A percentile compares a stretch with the other conserved stretches of the same genome.
Conservation (phyloP, 2,888 invertebrate species). For the Cinara cedri region DNA sequence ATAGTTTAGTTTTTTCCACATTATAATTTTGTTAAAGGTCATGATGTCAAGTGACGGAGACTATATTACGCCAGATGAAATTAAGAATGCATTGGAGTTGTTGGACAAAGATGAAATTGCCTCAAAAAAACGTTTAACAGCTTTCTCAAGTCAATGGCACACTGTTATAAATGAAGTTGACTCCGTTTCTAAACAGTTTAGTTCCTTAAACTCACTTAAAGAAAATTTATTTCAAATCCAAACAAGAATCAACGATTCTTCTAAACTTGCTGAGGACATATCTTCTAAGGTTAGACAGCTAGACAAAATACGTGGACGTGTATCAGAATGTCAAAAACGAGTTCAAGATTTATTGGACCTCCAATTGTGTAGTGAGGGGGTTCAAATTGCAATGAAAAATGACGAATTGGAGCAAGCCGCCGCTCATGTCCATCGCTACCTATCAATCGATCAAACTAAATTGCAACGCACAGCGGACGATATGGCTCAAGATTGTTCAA, state of each 20-base stretch:
- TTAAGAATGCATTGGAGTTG: slow-evolving; percentile 33
- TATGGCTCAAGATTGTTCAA: slow-evolving; percentile 73
- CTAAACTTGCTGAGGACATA: slow-evolving; percentile 88
- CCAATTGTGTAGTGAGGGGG: slow-evolving; percentile 96
- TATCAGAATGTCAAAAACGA: slow-evolving; percentile 90
- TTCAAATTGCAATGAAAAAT: slow-evolving; percentile 88
- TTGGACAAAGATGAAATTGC: slow-evolving; percentile 43
- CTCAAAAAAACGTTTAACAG: slow-evolving; percentile 38
- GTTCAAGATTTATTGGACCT: slow-evolving; percentile 94
- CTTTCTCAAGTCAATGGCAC: slow-evolving; percentile 37
- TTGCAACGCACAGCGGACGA: slow-evolving; percentile 78
- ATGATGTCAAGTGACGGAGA: slow-evolving; percentile 50
- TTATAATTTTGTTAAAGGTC: slow-evolving; percentile 56
- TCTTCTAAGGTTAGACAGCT: slow-evolving; percentile 93
- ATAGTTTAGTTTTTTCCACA: slow-evolving; percentile 45
- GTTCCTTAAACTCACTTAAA: slow-evolving; percentile 11
- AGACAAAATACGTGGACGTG: slow-evolving; percentile 80
- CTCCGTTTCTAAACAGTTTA: slow-evolving; percentile 21
- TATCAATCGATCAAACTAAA: slow-evolving; percentile 88
- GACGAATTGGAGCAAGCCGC: slow-evolving; percentile 98
- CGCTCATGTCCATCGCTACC: slow-evolving; percentile 90
- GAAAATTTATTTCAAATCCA: slow-evolving; percentile 37
- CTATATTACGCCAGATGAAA: slow-evolving; percentile 42
- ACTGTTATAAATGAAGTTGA: slow-evolving; percentile 41
- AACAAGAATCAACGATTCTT: slow-evolving; percentile 65